Evolutionary conservation across 2,888 invertebrate species (phyloP), one percentile per base, ranked within the genome.

Genomic region (Desoria tigrina): DNA sequence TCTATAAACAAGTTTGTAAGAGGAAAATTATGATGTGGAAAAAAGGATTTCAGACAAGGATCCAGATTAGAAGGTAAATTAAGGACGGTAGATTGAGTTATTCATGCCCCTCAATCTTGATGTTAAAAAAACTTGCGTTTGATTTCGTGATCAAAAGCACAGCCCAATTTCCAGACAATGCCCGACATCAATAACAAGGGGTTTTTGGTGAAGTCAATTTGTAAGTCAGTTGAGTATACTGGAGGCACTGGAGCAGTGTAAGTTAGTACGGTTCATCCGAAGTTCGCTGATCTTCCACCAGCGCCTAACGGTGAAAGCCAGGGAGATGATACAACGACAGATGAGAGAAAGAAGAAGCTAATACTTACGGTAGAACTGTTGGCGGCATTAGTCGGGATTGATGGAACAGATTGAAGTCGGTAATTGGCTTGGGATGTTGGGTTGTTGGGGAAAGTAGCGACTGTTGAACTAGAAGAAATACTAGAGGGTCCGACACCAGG

Each of bases 361-460:
- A 55, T 67, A 58, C 76, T 76, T 76, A 76, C 76, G 76, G 71
- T 66, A 49, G 58, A 45, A 74, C 70, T 76, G 70, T 66, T 74
- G 71, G 73, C 70, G 67, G 71, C 71, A 72, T 65, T 72, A 68
- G 69, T 70, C 64, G 76, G 74, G 73, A 90, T 90, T 83, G 90
- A 87, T 82, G 90, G 88, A 82, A 92, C 88, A 79, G 92, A 88
- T 83, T 92, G 90, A 82, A 92, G 87, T 80, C 92, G 88, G 83
- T 91, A 85, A 61, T 50, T 66, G 49, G 59, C 58, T 61, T 32
- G 61, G 61, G 57, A 59, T 63, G 61, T 57, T 58, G 60, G 63
- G 39, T 49, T 58, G 53, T 51, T 57, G 7, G 53, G 39, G 32
- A 57, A 53, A 27, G 57, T 42, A 28, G 64, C 51, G 60, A 56